phyloP scores from a whole-genome alignment of 2,113 vertebrate genomes.

The Cynopterus brachyotis region DNA sequence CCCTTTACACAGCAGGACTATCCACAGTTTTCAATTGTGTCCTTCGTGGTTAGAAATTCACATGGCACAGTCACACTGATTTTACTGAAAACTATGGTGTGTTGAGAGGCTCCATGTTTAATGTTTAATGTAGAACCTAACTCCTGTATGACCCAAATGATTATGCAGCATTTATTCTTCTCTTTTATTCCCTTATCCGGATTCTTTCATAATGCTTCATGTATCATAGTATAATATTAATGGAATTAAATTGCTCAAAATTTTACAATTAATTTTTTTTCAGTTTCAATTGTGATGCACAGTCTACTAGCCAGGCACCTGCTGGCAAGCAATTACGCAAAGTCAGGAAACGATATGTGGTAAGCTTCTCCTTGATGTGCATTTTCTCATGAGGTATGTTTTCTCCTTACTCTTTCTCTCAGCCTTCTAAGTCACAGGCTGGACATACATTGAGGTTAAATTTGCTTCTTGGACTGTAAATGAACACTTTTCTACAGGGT shows the following conservation, averaged over 20 bases:
- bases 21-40: background rate
- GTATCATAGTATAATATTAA: slow-evolving; percentile 10
- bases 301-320: background rate
- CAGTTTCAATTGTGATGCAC: slow-evolving; percentile 29
- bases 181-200: slow-evolving; percentile 4
- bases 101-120: background rate
- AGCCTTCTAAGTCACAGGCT: background rate
- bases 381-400: background rate
- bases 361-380: background rate
- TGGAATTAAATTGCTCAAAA: slow-evolving; percentile 45
- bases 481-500: background rate
- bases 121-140: background rate
- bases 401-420: background rate
- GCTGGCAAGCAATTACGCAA: slow-evolving; percentile 35
- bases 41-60: background rate
- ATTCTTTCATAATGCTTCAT: slow-evolving; percentile 4
- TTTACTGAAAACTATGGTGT: background rate
- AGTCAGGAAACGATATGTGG: background rate
- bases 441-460: background rate
- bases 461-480: background rate
- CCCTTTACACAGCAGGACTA: background rate
- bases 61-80: background rate
- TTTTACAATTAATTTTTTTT: slow-evolving; percentile 52
- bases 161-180: background rate
- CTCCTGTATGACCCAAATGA: background rate